Evolutionary conservation across 2,113 vertebrate species (phyloP), one percentile per base, ranked within the genome.

Genomic region (Gambusia holbrooki): DNA sequence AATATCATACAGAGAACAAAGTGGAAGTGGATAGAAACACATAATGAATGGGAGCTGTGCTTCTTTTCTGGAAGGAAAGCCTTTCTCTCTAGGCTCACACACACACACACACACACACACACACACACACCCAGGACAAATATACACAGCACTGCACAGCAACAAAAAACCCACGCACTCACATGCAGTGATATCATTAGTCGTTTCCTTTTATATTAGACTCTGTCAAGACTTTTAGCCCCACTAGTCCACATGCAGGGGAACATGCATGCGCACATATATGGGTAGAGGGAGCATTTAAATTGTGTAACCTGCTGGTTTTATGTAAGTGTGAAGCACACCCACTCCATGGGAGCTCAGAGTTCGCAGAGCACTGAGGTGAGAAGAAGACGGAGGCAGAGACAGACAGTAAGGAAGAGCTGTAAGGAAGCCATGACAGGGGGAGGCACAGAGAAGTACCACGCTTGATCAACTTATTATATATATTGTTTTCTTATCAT

Each of bases 251-350:
- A 90, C 80, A 66, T 72, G 69, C 5, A 81, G 62, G 63, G 75
- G 76, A 76, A 81, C 92, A 85, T 74, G 77, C 69, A 79, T 64
- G 62, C 45, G 61, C 71, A 79, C 71, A 70, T 65, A 45, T 60
- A 76, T 72, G 51, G 66, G 85, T 32, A 76, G 32, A 62, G 69
- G 62, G 79, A 83, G 51, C 69, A 29, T 71, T 80, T 37, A 28
- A 67, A 88, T 92, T 91, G 90, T 88, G 84, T 90, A 93, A 92
- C 83, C 45, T 73, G 81, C 69, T 30, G 77, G 81, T 75, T 92
- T 92, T 92, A 92, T 72, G 87, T 88, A 92, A 93, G 83, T 40
- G 74, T 79, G 82, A 71, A 79, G 17, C 87, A 87, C 91, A 81
- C 90, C 92, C 91, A 93, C 91, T 89, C 83, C 35, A 77, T 69